These are phyloP conservation scores for Pangasius sanitwongsei DNA, from an alignment of 2,797 vertebrate genomes.

Conservation along the genomic window DNA sequence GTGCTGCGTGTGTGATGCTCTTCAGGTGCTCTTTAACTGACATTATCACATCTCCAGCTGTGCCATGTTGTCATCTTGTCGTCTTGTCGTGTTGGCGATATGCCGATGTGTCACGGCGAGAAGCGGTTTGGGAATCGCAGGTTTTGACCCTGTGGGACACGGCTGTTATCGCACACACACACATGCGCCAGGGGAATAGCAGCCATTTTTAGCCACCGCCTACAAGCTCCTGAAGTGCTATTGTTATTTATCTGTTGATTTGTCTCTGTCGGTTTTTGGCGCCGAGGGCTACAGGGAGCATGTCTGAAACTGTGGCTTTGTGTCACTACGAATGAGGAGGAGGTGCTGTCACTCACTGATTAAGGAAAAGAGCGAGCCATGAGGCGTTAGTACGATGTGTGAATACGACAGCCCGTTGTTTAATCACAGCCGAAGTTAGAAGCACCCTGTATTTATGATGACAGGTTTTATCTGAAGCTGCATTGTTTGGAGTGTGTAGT, in stretches of 20 bases:
- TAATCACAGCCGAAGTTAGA: slow-evolving; percentile 34
- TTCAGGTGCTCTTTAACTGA: background rate
- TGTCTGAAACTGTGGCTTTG: slow-evolving; percentile 45
- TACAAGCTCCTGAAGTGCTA: slow-evolving; percentile 62
- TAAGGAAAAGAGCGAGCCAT: slow-evolving; percentile 25
- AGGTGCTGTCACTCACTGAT: background rate
- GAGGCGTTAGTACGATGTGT: slow-evolving; percentile 35
- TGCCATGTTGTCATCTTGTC: slow-evolving; percentile 32
- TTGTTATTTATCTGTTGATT: slow-evolving; percentile 44
- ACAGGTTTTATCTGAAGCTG: slow-evolving; percentile 35
- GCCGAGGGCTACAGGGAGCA: background rate
- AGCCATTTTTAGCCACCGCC: slow-evolving; percentile 63
- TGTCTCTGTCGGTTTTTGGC: slow-evolving; percentile 30
- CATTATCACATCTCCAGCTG: background rate
- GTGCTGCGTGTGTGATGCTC: background rate
- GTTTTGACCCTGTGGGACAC: slow-evolving; percentile 65
- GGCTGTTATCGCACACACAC: slow-evolving; percentile 69
- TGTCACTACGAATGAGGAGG: slow-evolving; percentile 43
- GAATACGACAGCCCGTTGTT: slow-evolving; percentile 37
- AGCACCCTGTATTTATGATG: slow-evolving; percentile 29
- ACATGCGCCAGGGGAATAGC: slow-evolving; percentile 63
- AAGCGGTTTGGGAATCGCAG: slow-evolving; percentile 62
- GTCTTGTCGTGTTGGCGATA: slow-evolving; percentile 30
- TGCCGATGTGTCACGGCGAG: slow-evolving; percentile 54
- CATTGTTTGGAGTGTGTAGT: background rate